Evolutionary conservation across 2,113 vertebrate genomes (phyloP).

Genomic region (Dryoscopus gambensis): DNA sequence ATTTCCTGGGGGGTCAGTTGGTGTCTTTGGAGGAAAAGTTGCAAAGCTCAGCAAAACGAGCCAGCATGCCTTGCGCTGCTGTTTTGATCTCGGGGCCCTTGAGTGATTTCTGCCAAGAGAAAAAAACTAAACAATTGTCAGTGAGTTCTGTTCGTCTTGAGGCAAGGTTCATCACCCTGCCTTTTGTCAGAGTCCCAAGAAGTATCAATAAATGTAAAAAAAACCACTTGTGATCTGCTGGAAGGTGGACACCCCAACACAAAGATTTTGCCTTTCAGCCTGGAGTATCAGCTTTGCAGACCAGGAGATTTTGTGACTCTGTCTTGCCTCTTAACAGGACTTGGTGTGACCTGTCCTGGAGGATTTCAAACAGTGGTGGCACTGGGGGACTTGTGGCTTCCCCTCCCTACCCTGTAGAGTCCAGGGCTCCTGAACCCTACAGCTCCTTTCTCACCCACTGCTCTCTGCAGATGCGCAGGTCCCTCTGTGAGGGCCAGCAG

Average conservation of each 20-base stretch:
- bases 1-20: background rate
- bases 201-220: background rate
- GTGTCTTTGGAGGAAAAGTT: background rate
- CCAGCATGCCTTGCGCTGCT: fast-evolving
- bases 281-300: background rate
- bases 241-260: background rate
- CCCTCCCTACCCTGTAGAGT: background rate
- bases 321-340: background rate
- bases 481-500: background rate
- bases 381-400: background rate
- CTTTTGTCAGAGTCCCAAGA: background rate
- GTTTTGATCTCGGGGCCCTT: background rate
- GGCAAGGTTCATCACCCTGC: background rate
- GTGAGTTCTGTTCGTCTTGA: background rate
- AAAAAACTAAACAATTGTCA: background rate
- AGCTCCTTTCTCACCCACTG: background rate
- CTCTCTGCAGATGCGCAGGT: background rate
- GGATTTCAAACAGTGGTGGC: background rate
- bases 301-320: background rate
- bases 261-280: background rate
- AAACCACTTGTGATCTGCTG: background rate
- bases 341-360: background rate
- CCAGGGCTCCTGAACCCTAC: background rate
- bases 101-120: background rate
- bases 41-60: background rate